Conservation (phyloP, 2,113 vertebrate species). For the Semnopithecus entellus region DNA sequence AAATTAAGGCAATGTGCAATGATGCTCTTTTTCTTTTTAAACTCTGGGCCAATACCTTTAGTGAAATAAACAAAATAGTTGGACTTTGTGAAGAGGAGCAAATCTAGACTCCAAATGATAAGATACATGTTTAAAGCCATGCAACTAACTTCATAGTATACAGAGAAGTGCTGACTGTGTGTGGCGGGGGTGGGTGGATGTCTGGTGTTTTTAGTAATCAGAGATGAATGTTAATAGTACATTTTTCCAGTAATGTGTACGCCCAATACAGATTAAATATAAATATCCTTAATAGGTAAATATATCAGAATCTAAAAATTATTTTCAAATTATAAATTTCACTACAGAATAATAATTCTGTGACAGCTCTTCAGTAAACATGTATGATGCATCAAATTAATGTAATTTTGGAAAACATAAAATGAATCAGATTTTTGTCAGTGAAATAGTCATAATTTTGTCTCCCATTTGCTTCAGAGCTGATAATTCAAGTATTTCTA, state of each 20-base stretch:
- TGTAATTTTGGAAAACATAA: conserved; percentile 26
- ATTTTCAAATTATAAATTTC: not conserved
- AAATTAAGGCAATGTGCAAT: not conserved
- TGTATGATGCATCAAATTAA: not conserved
- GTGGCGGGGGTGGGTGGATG: not conserved
- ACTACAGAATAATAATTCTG: conserved; percentile 3
- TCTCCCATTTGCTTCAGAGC: not conserved
- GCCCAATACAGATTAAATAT: not conserved
- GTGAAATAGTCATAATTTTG: not conserved
- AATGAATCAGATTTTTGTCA: not conserved
- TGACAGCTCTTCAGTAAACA: not conserved
- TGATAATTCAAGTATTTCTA: not conserved
- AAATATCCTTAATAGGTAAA: not conserved
- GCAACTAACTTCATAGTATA: not conserved
- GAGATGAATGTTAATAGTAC: not conserved
- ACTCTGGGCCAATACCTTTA: not conserved
- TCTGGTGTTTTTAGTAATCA: conserved; percentile 24
- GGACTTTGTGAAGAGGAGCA: not conserved
- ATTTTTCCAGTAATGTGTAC: not conserved
- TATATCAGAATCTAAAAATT: not conserved
- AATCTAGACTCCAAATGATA: not conserved
- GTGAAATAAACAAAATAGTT: conserved; percentile 9
- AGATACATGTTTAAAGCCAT: not conserved
- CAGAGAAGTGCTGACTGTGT: not conserved
- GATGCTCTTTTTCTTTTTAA: not conserved